A percentile compares a stretch with the other conserved stretches of the same genome.
phyloP scores from a whole-genome alignment of 2,888 invertebrate species.

The Penaeus monodon region DNA sequence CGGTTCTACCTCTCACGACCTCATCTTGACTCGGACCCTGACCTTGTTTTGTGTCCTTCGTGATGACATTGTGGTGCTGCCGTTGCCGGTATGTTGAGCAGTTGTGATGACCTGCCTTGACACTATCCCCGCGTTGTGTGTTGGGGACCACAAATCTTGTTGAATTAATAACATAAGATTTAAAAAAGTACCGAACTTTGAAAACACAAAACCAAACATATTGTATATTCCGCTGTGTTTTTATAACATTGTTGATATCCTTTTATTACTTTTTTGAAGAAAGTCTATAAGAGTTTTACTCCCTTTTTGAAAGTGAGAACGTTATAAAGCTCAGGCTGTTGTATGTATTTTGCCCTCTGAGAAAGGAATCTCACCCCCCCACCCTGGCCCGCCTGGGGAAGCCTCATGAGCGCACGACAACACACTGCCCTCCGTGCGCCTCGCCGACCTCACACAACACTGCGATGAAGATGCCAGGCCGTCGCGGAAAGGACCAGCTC shows the following conservation, averaged over 20 bases:
- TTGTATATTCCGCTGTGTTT: slow-evolving; percentile 30
- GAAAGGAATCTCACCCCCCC: not conserved
- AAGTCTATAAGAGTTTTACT: slow-evolving; percentile 9
- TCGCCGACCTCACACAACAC: too few species aligned
- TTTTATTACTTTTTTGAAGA: slow-evolving; percentile 36
- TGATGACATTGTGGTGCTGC: slow-evolving; percentile 36
- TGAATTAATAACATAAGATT: slow-evolving; percentile 21
- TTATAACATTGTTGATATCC: slow-evolving; percentile 23
- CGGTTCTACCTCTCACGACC: slow-evolving; percentile 22
- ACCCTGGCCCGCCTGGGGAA: too few species aligned
- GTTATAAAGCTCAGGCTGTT: slow-evolving; percentile 20
- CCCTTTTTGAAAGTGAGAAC: not conserved
- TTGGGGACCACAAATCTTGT: slow-evolving; percentile 35
- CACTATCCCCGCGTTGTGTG: slow-evolving; percentile 11
- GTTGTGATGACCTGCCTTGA: slow-evolving; percentile 38
- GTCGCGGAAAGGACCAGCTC: too few species aligned
- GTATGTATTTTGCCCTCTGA: not conserved
- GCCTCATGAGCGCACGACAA: too few species aligned
- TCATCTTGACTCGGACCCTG: not conserved
- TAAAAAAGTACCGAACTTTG: not conserved
- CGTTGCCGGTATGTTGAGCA: slow-evolving; percentile 31
- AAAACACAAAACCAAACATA: slow-evolving; percentile 8
- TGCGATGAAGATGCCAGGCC: too few species aligned
- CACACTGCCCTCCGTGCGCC: too few species aligned
- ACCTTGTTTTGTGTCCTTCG: slow-evolving; percentile 7